Conservation (phyloP, 2,113 vertebrate genomes). For the Hippocampus comes region DNA sequence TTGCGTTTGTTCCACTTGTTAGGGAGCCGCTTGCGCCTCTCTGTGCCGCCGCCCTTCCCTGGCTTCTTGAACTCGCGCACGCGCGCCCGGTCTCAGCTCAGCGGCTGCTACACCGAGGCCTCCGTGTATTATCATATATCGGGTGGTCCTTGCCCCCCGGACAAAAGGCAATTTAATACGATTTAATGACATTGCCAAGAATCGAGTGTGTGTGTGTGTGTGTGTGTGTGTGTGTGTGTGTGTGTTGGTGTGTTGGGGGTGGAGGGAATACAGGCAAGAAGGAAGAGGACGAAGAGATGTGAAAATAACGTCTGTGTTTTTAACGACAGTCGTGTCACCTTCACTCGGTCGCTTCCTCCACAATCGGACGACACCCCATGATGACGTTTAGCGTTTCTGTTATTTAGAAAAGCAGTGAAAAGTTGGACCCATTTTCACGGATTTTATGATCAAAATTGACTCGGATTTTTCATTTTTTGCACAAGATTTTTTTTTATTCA, state of each 20-base stretch:
- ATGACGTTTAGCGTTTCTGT: neutral
- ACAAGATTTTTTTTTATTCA: too few species aligned
- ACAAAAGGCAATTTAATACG: constrained; percentile 99
- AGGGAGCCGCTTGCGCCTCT: constrained; percentile 78
- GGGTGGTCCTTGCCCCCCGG: constrained; percentile 97
- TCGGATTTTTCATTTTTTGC: too few species aligned
- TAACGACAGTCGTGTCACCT: constrained; percentile 87
- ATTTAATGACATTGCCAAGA: constrained; percentile 99
- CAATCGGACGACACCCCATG: neutral
- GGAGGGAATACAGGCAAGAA: constrained; percentile 25
- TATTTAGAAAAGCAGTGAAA: neutral
- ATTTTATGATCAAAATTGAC: too few species aligned
- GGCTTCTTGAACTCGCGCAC: constrained; percentile 36
- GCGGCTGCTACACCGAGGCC: constrained; percentile 91
- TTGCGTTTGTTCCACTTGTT: constrained; percentile 99
- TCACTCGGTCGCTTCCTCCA: constrained; percentile 57
- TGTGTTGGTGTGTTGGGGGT: neutral
- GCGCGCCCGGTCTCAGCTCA: constrained; percentile 89
- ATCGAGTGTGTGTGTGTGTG: constrained; percentile 43
- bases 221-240: neutral
- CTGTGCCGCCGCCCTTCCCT: constrained; percentile 45
- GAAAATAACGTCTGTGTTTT: constrained; percentile 96
- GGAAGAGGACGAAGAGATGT: constrained; percentile 61
- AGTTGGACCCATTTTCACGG: too few species aligned
- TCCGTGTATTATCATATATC: constrained; percentile 99